Base-by-base conservation (phyloP, 2,888 invertebrate genomes). In the Drosophila histrio region DNA sequence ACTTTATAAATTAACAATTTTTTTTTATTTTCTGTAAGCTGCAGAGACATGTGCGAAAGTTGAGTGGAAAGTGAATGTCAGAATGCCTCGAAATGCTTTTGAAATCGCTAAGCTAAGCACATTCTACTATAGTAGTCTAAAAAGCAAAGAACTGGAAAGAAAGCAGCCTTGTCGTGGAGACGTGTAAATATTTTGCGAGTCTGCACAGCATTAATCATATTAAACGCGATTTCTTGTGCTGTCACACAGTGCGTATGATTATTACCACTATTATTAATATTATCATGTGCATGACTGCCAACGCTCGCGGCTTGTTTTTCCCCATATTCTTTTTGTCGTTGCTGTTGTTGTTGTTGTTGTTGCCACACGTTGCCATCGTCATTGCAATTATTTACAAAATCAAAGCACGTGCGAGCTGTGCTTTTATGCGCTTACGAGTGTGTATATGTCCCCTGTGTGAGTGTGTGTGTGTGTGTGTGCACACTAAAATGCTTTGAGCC, bases 261-360 rank as follows among this genome's bases (percentile, higher is more conserved):
- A 84, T 84, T 84, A 83, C 87, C 83, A 79, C 81, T 86, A 84
- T 84, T 86, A 84, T 84, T 83, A 81, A 79, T 84, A 84, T 84
- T 86, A 83, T 84, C 84, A 86, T 86, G 84, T 70, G 83, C 80
- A 41, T 49, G 69, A 44, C 68, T 59, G 67, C 44, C 52, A 52
- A 21, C 17, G 77, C 70, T 60, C 39, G 69, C 68, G 67, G 70
- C 58, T 66, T 67, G 59, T 49, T 70, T 60, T 41, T 17, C 15
- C 15, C 15, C 32, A 22, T 43, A 43, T 43, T 36, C 43, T n/a
- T 32, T 53, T 30, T 21, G 6, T 34, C 13, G 15, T 34, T 22
- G 38, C 4, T n/a, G n/a, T 28, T 11, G 13, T 15, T 21, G 26
- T 41, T 28, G 41, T 32, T 59, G 32, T 19, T 21, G 11, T 19